Evolutionary conservation across 2,888 invertebrate species (phyloP), one percentile per base, ranked within the genome.

Genomic region (Crioceris asparagi): DNA sequence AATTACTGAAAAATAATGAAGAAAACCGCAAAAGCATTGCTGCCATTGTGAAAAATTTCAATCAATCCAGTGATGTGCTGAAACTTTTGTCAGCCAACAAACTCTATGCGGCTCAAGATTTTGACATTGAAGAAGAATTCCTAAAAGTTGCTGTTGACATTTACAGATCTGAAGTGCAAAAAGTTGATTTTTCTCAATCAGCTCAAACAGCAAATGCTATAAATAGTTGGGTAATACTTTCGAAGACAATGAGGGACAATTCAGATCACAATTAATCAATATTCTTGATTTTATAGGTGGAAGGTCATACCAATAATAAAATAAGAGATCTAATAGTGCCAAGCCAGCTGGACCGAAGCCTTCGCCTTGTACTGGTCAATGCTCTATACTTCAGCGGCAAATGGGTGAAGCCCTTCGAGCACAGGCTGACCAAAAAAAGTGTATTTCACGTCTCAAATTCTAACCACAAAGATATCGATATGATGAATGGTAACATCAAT

Each of bases 91-190:
- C 51, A 1, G 57, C 59, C 6, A 57, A 59, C 37, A 79, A 77
- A 47, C 65, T 86, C 3, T 87, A 77, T 54, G 62, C 79, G 0
- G 70, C 72, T 47, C 25, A 55, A 12, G 66, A 66, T 1, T 69
- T 73, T 34, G 55, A 65, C 4, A 48, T 84, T 2, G 64, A 70
- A 10, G 51, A 69, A 0, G 55, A 66, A 15, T 75, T 76, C 43
- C 67, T 72, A 48, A 61, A 68, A 4, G 61, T 75, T 27, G 74
- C 81, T 0, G 52, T 65, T 8, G 67, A 39, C n/a, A 18, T 19
- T 4, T 42, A 42, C 29, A 7, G 32, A 11, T n/a, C 42, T 2
- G 34, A 27, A 5, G 68, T 77, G 4, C 70, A 78, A 38, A 51
- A 47, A 33, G 32, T 60, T 2, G 45, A 60, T 38, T 61, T 59